A percentile compares a stretch with the other conserved stretches of the same genome.
Conservation (phyloP, 2,888 invertebrate genomes). For the Idaea dimidiata region DNA sequence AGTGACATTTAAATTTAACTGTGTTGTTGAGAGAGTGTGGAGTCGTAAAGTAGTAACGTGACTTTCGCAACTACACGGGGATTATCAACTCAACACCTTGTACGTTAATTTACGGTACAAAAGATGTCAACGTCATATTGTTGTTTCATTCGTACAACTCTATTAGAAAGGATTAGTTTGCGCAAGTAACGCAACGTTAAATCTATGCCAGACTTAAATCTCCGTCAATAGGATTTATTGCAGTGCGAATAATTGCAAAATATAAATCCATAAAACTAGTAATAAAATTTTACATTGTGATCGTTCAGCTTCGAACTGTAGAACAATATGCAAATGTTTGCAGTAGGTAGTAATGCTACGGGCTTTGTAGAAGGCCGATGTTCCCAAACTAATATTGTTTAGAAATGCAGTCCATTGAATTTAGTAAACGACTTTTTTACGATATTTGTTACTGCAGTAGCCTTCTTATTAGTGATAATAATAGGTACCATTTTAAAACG, state of each 20-base stretch:
- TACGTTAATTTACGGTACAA: slow-evolving; percentile 54
- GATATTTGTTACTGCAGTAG: not conserved
- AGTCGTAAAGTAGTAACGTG: slow-evolving; percentile 62
- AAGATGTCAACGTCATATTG: slow-evolving; percentile 70
- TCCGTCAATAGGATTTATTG: not conserved
- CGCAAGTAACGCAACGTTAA: slow-evolving; percentile 39
- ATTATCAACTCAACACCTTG: slow-evolving; percentile 68
- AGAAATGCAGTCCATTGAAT: not conserved
- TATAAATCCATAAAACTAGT: not conserved
- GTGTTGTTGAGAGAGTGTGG: slow-evolving; percentile 58
- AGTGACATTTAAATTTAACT: slow-evolving; percentile 64
- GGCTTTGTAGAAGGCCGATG: slow-evolving; percentile 10
- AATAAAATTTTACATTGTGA: not conserved
- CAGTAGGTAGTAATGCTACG: slow-evolving; percentile 19
- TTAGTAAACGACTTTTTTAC: not conserved
- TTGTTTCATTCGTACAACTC: slow-evolving; percentile 51
- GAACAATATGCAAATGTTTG: slow-evolving; percentile 5
- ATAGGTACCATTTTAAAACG: not conserved
- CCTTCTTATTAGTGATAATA: not conserved
- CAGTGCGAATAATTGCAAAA: not conserved
- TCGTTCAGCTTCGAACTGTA: not conserved
- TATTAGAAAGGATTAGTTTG: slow-evolving; percentile 63
- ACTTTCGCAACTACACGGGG: slow-evolving; percentile 47
- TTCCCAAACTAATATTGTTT: slow-evolving; percentile 5
- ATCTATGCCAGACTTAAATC: not conserved